Evolutionary conservation across 2,113 vertebrate species (phyloP).

Genomic region (Vidua macroura): DNA sequence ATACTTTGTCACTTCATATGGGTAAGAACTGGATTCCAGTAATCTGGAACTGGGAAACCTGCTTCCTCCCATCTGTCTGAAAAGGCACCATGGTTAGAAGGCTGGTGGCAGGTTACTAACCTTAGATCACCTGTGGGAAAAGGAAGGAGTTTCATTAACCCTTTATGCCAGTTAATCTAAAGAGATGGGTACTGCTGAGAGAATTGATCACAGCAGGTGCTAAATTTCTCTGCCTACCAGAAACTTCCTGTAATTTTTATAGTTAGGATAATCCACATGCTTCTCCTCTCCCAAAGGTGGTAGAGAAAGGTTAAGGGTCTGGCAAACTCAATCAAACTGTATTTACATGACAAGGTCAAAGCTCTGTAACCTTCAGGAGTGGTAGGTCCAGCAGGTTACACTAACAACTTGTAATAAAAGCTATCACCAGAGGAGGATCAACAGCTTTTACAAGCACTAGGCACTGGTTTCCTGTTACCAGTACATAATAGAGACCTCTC

Average conservation of each 20-base stretch:
- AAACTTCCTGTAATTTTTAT: neutral
- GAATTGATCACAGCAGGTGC: neutral
- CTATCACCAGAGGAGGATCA: neutral
- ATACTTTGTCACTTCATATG: slow-evolving; percentile 80
- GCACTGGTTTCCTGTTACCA: neutral
- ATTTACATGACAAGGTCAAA: neutral
- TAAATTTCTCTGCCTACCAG: neutral
- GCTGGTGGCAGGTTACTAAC: neutral
- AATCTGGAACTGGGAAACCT: neutral
- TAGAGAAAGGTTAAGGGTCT: neutral
- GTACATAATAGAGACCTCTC: rapidly evolving
- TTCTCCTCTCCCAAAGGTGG: neutral
- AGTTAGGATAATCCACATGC: neutral
- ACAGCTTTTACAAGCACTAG: neutral
- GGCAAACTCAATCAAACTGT: neutral
- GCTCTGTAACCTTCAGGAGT: neutral
- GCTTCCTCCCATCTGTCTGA: neutral
- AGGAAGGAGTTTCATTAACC: neutral
- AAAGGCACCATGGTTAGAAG: neutral
- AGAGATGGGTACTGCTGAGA: neutral
- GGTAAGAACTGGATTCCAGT: slow-evolving; percentile 64
- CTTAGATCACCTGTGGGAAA: neutral
- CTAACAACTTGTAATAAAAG: neutral
- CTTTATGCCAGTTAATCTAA: neutral
- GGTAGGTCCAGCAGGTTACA: neutral